Evolutionary conservation across 2,888 invertebrate genomes (phyloP).

Genomic region (Amiota mariae): DNA sequence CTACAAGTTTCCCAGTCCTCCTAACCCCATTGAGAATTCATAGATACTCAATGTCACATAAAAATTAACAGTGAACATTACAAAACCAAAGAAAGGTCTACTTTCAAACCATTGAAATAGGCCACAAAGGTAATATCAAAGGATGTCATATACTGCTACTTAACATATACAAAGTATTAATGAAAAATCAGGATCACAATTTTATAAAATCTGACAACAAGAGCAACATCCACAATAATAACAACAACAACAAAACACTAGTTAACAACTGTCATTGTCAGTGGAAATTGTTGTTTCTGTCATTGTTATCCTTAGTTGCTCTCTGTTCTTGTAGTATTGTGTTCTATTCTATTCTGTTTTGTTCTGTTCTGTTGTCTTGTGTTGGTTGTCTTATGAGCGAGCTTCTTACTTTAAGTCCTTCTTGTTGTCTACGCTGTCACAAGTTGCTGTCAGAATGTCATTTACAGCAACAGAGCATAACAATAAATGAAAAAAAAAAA

Average conservation of each 20-base stretch:
- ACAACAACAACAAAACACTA: conserved; percentile 59
- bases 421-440: conserved; percentile 58
- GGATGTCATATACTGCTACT: no score
- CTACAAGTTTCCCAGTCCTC: no score
- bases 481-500: conserved; percentile 13
- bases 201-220: conserved; percentile 49
- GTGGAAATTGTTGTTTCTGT: conserved; percentile 35
- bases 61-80: no score
- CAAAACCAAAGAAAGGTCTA: no score
- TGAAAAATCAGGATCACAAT: conserved; percentile 52
- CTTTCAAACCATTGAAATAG: no score
- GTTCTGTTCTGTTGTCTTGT: neutral
- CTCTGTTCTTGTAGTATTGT: conserved; percentile 45
- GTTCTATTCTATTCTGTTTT: conserved; percentile 44
- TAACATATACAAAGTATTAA: conserved; percentile 37
- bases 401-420: conserved; percentile 53
- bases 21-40: no score
- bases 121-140: no score
- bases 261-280: conserved; percentile 70
- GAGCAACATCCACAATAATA: conserved; percentile 23
- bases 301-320: conserved; percentile 23
- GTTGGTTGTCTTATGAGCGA: conserved; percentile 57
- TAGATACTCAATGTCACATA: no score
- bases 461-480: conserved; percentile 46
- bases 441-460: conserved; percentile 61